Base-by-base conservation (phyloP, 2,888 invertebrate species). In the Oxyteleia sp. region DNA sequence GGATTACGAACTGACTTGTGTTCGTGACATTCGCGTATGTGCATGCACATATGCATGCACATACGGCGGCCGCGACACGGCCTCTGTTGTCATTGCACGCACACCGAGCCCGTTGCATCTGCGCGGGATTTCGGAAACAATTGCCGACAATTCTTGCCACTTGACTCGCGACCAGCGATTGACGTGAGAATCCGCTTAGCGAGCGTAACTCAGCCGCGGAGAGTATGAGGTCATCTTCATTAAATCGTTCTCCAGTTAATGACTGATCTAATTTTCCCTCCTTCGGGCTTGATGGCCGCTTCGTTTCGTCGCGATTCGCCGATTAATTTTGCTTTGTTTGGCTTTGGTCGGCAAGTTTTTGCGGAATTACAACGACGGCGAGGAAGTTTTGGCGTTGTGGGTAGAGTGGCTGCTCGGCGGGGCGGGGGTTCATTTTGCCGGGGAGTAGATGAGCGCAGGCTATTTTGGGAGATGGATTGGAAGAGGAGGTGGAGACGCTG, bases 71-170 rank as follows among this genome's bases (percentile, higher is more conserved):
- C 74, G 64, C 43, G 41, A 18, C 47, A 32, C 45, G 20, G 38
- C 41, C 45, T 18, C 11, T 75, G 63, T 53, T 43, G 61, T 18
- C 74, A 53, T 49, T 71, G 79, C 83, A 84, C 84, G 84, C 82
- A 86, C 87, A 87, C 87, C 82, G 83, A 81, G 55, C 18, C 23
- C 69, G 68, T 47, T 82, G 79, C 76, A 83, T 83, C 82, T 84
- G 83, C 83, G 83, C 85, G 92, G 93, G 93, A 93, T 93, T 93
- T 93, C 93, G 93, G 93, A 93, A 93, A 93, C 93, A 93, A 93
- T 93, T 93, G 93, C 92, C 92, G 92, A 90, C 93, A 93, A 93
- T 93, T 93, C 93, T 89, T 91, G 92, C 93, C 93, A 93, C 93
- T 93, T 93, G 92, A 91, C 92, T 92, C 91, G 91, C 91, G 92